Percentiles rank a stretch among this genome's conserved stretches.
Evolutionary conservation across 1,140 invertebrate genomes (phyloP).

Genomic region (Hyposmocoma kahamanoa): DNA sequence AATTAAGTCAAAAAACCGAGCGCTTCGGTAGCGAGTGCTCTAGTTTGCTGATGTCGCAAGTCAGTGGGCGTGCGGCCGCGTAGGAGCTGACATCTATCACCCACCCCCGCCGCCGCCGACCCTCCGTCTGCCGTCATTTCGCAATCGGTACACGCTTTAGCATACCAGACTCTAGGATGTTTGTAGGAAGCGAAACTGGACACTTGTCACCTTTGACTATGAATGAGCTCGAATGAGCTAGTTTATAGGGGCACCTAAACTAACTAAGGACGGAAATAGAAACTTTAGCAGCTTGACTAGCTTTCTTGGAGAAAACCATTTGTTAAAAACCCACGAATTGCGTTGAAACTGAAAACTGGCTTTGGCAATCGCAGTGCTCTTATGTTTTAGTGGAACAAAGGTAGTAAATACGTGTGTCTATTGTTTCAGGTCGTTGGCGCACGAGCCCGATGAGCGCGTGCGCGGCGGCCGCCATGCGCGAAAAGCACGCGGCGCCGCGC

Average conservation of each 20-base stretch:
- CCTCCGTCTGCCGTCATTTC: conserved; percentile 44
- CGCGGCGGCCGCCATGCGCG: conserved; percentile 70
- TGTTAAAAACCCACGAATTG: too few relatives aligned
- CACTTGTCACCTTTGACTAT: conserved; percentile 1
- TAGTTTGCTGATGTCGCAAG: conserved; percentile 61
- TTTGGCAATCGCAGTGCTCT: too few relatives aligned
- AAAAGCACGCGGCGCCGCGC: conserved; percentile 72
- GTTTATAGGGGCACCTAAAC: too few relatives aligned
- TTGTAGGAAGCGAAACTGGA: conserved; percentile 14
- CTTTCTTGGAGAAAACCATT: too few relatives aligned
- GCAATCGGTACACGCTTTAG: conserved; percentile 40
- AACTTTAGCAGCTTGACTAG: too few relatives aligned
- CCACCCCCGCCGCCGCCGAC: conserved; percentile 41
- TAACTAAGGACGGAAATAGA: too few relatives aligned
- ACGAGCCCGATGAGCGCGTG: conserved; percentile 71
- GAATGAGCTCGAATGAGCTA: neutral
- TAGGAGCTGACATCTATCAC: conserved; percentile 58
- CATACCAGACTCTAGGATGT: conserved; percentile 34
- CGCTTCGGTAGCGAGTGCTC: conserved; percentile 60
- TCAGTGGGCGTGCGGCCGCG: conserved; percentile 56
- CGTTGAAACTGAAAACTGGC: too few relatives aligned
- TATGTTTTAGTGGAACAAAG: too few relatives aligned
- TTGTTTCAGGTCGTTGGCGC: conserved; percentile 68
- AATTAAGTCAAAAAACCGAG: conserved; percentile 52
- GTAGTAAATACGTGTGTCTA: neutral